phyloP scores from a whole-genome alignment of 2,797 vertebrate species.

The Notolabrus celidotus region DNA sequence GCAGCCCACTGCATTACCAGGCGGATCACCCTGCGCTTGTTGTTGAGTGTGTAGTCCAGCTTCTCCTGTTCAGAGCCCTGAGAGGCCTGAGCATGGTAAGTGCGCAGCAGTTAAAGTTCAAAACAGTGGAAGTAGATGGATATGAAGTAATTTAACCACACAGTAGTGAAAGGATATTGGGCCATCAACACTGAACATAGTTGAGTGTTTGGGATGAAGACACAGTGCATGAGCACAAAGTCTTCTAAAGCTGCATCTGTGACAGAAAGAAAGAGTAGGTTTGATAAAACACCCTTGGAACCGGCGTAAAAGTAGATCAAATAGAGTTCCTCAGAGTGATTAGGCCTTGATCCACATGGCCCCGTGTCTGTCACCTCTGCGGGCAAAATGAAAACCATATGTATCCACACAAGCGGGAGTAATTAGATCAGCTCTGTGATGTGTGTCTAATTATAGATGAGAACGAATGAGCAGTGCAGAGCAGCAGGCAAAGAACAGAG shows the following conservation, averaged over 20 bases:
- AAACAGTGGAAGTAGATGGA: background rate
- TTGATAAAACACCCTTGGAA: slow-evolving; percentile 37
- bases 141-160: background rate
- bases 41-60: slow-evolving; percentile 94
- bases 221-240: slow-evolving; percentile 97
- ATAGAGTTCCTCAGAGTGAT: slow-evolving; percentile 23
- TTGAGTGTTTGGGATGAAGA: slow-evolving; percentile 96
- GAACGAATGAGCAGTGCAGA: slow-evolving; percentile 70
- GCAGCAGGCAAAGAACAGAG: slow-evolving; percentile 35
- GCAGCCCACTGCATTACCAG: slow-evolving; percentile 93
- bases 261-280: slow-evolving; percentile 32
- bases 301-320: slow-evolving; percentile 48
- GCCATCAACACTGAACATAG: slow-evolving; percentile 93
- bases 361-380: slow-evolving; percentile 59
- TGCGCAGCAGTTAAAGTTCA: slow-evolving; percentile 89
- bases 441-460: slow-evolving; percentile 70
- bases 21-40: slow-evolving; percentile 93
- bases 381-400: slow-evolving; percentile 65
- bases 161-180: slow-evolving; percentile 94
- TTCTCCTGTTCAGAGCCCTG: slow-evolving; percentile 97
- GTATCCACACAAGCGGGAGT: slow-evolving; percentile 52
- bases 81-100: slow-evolving; percentile 94
- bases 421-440: slow-evolving; percentile 76
- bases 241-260: slow-evolving; percentile 94
- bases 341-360: slow-evolving; percentile 36